Evolutionary conservation across 37 sponge, comb jelly and placozoan species (phyloP), one percentile per base, ranked within the genome.

Genomic region (Chondrosia reniformis): DNA sequence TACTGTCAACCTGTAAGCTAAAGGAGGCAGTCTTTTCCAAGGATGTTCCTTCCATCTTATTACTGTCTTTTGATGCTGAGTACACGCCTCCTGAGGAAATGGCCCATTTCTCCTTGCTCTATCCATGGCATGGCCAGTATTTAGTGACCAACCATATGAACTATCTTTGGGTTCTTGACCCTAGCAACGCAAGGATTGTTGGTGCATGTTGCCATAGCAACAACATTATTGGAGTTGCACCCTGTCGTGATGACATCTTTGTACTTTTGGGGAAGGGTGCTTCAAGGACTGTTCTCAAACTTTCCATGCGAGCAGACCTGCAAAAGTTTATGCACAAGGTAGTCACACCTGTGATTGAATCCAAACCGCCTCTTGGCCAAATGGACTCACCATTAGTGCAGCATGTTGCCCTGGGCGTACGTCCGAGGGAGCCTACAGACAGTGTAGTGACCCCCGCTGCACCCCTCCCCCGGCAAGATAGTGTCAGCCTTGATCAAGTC

Each of bases 131-230:
- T 6, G 49, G 80, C 39, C 63, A 54, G 31, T 79, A 65, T 55
- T 69, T 79, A 2, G 66, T 79, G 4, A 65, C 80, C 32, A 67
- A 31, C 46, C 42, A 54, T 28, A 46, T 67, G 80, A 79, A 3
- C 45, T 66, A 79, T 37, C 55, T 79, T 33, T 79, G 80, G 80
- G 80, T 79, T 30, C 43, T 79, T 25, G 80, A 79, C 45, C 80
- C 80, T 31, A 36, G 40, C 9, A 33, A 63, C 44, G 22, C 39
- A 31, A 4, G 52, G 36, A 57, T 79, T 17, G 33, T 79, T 5
- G 80, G 80, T 8, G 42, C 64, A 33, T 43, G 33, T 33, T 64
- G 46, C 55, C 46, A 43, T 9, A 15, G 45, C 30, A 64, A 69
- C 10, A 63, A 45, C 9, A 45, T 79, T 7, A 0, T 69, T 7